These are phyloP conservation scores for Eilema caniola DNA, from an alignment of 2,888 invertebrate species.

Conservation along the genomic window DNA sequence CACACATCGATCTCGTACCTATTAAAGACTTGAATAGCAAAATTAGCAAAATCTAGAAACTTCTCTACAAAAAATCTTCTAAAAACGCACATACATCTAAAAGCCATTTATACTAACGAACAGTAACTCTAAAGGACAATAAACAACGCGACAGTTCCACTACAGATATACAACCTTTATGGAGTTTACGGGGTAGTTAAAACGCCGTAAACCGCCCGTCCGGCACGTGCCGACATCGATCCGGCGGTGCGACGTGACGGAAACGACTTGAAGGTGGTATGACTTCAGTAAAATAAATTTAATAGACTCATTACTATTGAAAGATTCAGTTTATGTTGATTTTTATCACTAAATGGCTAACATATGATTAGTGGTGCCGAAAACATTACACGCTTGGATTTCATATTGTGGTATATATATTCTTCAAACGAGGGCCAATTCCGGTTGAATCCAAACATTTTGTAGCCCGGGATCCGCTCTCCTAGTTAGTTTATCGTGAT, in stretches of 20 bases:
- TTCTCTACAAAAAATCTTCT: not conserved
- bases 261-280: slow-evolving; percentile 21
- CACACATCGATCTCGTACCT: no score
- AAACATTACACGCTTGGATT: no score
- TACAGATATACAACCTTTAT: slow-evolving; percentile 41
- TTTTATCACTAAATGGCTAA: not conserved
- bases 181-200: slow-evolving; percentile 42
- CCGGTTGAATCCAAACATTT: no score
- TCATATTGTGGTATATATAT: no score
- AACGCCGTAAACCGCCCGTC: slow-evolving; percentile 45
- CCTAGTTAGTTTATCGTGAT: no score
- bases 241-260: slow-evolving; percentile 48
- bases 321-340: not conserved
- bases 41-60: not conserved
- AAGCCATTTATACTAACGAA: slow-evolving; percentile 28
- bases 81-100: not conserved
- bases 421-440: no score
- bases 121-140: slow-evolving; percentile 14
- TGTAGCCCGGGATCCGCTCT: no score
- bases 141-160: slow-evolving; percentile 35
- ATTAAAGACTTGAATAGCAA: no score
- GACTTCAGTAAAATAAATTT: not conserved
- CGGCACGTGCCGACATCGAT: slow-evolving; percentile 58
- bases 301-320: not conserved
- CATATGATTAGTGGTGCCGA: no score